Evolutionary conservation across 2,797 vertebrate species (phyloP).

Genomic region (Acanthornis magna): DNA sequence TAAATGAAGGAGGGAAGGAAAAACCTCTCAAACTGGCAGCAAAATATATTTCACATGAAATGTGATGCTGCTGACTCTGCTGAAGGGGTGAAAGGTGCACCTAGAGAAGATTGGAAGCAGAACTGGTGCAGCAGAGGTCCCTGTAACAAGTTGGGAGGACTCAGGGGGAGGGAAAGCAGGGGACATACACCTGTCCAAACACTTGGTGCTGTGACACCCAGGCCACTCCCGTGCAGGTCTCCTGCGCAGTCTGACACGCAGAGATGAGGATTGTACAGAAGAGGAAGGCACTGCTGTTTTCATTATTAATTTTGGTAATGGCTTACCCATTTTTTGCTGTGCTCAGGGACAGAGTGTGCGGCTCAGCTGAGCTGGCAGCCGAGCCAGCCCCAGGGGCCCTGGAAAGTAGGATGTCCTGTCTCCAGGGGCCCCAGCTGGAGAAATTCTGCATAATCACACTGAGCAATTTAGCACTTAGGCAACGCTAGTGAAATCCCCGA

Average conservation of each 20-base stretch:
- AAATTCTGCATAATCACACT: conserved; percentile 70
- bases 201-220: accelerated
- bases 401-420: conserved; percentile 57
- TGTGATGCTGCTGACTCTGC: neutral
- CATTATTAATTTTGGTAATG: conserved; percentile 6
- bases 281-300: neutral
- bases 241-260: neutral
- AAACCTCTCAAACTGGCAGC: neutral
- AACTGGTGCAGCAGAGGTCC: neutral
- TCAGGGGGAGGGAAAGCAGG: neutral
- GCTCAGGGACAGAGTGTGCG: accelerated
- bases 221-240: accelerated
- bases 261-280: neutral
- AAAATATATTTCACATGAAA: conserved; percentile 10
- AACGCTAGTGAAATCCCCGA: conserved; percentile 70
- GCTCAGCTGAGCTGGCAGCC: conserved; percentile 14
- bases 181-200: neutral
- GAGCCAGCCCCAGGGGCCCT: neutral
- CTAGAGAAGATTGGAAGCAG: neutral
- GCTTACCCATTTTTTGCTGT: neutral
- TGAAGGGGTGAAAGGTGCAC: neutral
- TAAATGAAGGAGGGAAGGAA: conserved; percentile 29
- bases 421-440: conserved; percentile 42
- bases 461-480: conserved; percentile 75
- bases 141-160: neutral